These are phyloP conservation scores for Argyresthia goedartella DNA, from an alignment of 2,888 invertebrate genomes.

Conservation along the genomic window DNA sequence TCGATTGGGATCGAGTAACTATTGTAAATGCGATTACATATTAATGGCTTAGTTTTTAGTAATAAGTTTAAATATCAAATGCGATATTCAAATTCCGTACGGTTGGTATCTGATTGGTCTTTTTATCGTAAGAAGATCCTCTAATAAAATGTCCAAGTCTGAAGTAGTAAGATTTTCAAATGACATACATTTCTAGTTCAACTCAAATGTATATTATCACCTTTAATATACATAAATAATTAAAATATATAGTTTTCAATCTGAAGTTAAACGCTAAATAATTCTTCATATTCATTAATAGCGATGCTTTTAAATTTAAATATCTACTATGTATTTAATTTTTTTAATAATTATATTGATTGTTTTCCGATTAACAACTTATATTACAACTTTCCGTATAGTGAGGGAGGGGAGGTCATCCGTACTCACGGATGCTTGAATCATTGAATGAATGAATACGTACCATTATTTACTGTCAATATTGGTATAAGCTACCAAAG, in stretches of 20 bases:
- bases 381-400: not conserved
- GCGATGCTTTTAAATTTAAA: constrained; percentile 50
- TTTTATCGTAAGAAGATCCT: constrained; percentile 20
- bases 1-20: constrained; percentile 7
- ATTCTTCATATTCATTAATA: constrained; percentile 55
- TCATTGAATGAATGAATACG: not conserved
- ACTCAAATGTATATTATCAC: constrained; percentile 51
- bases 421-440: not conserved
- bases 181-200: constrained; percentile 55
- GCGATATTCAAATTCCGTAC: constrained; percentile 43
- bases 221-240: constrained; percentile 42
- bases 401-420: not conserved
- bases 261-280: constrained; percentile 58
- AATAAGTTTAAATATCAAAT: constrained; percentile 27
- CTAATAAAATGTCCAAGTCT: constrained; percentile 35
- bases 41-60: constrained; percentile 24
- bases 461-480: not conserved
- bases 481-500: not conserved
- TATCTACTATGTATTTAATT: constrained; percentile 11
- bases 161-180: constrained; percentile 30
- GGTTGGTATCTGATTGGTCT: constrained; percentile 53
- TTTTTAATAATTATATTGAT: not conserved
- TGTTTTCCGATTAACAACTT: constrained; percentile 1
- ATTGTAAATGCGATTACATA: constrained; percentile 48
- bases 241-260: constrained; percentile 44